Percentiles rank a stretch among this genome's conserved stretches.
These are phyloP conservation scores for Falco biarmicus DNA, from an alignment of 2,797 vertebrate species.

Conservation along the genomic window DNA sequence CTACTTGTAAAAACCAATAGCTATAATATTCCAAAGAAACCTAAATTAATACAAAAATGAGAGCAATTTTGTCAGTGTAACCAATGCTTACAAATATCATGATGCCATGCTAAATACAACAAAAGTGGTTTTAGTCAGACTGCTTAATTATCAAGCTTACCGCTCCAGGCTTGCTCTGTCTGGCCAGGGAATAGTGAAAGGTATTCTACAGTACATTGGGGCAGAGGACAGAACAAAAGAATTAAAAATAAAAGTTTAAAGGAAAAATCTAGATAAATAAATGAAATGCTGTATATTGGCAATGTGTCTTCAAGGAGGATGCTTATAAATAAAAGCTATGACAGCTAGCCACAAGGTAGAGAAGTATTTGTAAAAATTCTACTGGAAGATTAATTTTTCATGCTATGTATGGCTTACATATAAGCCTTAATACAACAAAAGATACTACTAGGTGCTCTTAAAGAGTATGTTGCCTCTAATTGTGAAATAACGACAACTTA, in stretches of 20 bases:
- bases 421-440: not conserved
- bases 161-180: conserved; percentile 94
- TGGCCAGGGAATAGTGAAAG: conserved; percentile 99
- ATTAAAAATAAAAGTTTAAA: conserved; percentile 65
- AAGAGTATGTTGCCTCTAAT: not conserved
- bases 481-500: not conserved
- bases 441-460: not conserved
- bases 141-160: conserved; percentile 86
- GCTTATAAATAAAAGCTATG: not conserved
- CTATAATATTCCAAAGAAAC: not conserved
- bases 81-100: conserved; percentile 70
- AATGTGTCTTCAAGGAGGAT: not conserved
- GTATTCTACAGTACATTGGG: conserved; percentile 93
- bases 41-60: not conserved
- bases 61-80: conserved; percentile 68
- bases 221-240: conserved; percentile 83
- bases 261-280: conserved; percentile 20
- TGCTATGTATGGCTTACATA: not conserved
- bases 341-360: not conserved
- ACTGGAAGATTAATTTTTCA: not conserved
- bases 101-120: conserved; percentile 80
- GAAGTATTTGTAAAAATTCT: not conserved
- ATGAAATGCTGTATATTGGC: not conserved
- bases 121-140: conserved; percentile 64
- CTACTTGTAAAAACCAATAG: not conserved